Percentiles rank a stretch among this genome's conserved stretches.
These are phyloP conservation scores for Myrmecophaga tridactyla DNA, from an alignment of 2,113 vertebrate species.

Conservation along the genomic window DNA sequence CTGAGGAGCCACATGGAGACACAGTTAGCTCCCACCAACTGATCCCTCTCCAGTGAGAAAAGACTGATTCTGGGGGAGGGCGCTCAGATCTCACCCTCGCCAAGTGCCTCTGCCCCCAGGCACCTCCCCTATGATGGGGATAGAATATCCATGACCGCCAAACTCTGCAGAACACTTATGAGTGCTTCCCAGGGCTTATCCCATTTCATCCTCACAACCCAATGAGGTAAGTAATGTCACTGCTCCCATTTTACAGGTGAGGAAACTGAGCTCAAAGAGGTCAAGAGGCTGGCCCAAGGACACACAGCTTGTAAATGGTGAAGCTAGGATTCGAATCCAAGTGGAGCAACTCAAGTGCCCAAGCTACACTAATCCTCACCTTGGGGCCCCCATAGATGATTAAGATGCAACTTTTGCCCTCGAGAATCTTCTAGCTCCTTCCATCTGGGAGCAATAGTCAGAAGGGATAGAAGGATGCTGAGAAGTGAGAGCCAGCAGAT, in stretches of 20 bases:
- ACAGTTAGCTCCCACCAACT: not conserved
- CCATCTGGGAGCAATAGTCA: not conserved
- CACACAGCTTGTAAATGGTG: not conserved
- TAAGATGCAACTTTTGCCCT: not conserved
- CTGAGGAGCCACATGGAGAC: not conserved
- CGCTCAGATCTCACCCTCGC: not conserved
- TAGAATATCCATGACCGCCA: not conserved
- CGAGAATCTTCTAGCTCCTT: not conserved
- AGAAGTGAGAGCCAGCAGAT: not conserved
- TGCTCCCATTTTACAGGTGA: not conserved
- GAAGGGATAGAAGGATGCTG: not conserved
- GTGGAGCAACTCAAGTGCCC: not conserved
- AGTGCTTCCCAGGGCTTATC: not conserved
- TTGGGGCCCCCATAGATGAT: not conserved
- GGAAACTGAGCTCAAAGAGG: not conserved
- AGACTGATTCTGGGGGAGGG: not conserved
- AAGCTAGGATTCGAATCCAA: not conserved
- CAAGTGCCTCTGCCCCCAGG: not conserved
- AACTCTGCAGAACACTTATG: not conserved
- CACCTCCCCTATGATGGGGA: not conserved
- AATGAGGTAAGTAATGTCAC: not conserved
- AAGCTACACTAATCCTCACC: not conserved
- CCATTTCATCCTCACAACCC: not conserved
- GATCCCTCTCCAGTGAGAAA: not conserved
- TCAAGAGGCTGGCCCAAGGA: not conserved